These are phyloP conservation scores for Aspiorhynchus laticeps DNA, from an alignment of 2,113 vertebrate species.

Conservation along the genomic window DNA sequence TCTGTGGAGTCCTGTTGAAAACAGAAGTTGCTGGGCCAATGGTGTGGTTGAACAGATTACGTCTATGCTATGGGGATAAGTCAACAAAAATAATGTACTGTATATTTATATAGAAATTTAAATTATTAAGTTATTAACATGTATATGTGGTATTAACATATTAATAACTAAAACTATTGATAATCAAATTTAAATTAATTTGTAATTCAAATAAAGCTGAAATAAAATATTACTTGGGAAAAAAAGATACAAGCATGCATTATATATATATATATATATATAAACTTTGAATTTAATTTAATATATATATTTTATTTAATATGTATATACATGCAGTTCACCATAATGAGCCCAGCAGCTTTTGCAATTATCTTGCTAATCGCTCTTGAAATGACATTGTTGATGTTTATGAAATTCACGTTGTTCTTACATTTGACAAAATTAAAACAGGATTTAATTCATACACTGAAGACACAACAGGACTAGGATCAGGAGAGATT, in stretches of 20 bases:
- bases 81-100: not conserved
- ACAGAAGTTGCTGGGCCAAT: constrained; percentile 67
- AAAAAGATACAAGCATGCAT: too few relatives aligned
- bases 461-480: constrained; percentile 86
- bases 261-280: too few relatives aligned
- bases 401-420: constrained; percentile 45
- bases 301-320: too few relatives aligned
- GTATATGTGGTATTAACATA: too few relatives aligned
- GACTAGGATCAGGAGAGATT: constrained; percentile 83
- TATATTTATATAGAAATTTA: not conserved
- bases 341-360: constrained; percentile 65
- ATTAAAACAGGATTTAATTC: constrained; percentile 85
- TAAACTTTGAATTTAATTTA: too few relatives aligned
- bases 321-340: not conserved
- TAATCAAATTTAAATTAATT: too few relatives aligned
- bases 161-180: too few relatives aligned
- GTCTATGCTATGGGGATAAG: too few relatives aligned
- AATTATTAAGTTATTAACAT: too few relatives aligned
- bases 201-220: too few relatives aligned
- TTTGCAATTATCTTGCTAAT: constrained; percentile 25
- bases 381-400: not conserved
- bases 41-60: not conserved
- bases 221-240: too few relatives aligned
- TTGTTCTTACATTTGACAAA: constrained; percentile 50
- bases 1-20: constrained; percentile 27